Evolutionary conservation across 37 sponge, comb jelly and placozoan genomes (phyloP).

Genomic region (Chondrosia reniformis): DNA sequence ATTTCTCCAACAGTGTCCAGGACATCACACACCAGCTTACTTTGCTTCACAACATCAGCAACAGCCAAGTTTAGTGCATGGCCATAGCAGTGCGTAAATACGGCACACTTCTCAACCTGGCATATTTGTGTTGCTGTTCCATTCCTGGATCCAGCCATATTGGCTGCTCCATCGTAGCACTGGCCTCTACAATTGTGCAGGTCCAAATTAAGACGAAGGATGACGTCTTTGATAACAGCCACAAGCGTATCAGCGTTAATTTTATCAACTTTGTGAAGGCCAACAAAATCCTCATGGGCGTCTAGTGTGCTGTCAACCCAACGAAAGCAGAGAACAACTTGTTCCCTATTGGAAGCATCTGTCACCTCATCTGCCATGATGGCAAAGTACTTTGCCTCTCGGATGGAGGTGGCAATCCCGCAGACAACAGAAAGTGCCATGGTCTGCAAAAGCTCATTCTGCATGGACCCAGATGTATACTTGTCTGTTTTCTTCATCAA

Average conservation of each 20-base stretch:
- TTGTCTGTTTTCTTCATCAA: background rate
- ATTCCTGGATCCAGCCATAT: constrained; percentile 31
- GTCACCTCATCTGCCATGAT: constrained; percentile 55
- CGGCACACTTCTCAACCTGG: background rate
- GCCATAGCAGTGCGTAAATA: constrained; percentile 10
- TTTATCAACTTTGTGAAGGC: constrained; percentile 10
- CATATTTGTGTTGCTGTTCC: constrained; percentile 32
- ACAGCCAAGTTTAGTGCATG: too few relatives aligned
- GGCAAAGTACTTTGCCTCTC: constrained; percentile 5
- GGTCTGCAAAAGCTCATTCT: constrained; percentile 35
- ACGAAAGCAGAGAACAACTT: constrained; percentile 27
- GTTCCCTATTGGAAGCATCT: constrained; percentile 46
- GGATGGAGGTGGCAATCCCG: constrained; percentile 5
- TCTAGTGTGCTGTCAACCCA: constrained; percentile 37
- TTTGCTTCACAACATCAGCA: constrained; percentile 17
- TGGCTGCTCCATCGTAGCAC: constrained; percentile 61
- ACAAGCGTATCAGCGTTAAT: constrained; percentile 24
- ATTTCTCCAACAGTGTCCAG: constrained; percentile 36
- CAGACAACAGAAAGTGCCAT: constrained; percentile 36
- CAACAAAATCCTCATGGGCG: constrained; percentile 40
- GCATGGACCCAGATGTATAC: constrained; percentile 32
- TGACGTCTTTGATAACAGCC: constrained; percentile 26
- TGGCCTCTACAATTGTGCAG: constrained; percentile 38
- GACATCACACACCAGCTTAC: constrained; percentile 26
- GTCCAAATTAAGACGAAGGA: constrained; percentile 32